A percentile compares a stretch with the other conserved stretches of the same genome.
Conservation (phyloP, 2,888 invertebrate species). For the Epinotia nisella region DNA sequence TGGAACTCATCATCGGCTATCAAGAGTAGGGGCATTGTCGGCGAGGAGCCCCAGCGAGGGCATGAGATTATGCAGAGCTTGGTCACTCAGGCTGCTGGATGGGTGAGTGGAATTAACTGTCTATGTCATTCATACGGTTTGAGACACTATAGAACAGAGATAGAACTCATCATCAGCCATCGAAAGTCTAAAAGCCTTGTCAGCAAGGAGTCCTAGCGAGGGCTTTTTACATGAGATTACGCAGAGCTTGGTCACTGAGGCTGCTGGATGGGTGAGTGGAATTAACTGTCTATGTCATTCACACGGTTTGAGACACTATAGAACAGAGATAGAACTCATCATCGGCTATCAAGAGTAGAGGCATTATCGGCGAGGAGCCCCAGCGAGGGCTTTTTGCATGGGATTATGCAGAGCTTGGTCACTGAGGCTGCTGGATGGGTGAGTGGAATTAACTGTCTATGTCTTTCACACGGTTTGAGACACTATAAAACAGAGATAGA, state of each 20-base stretch:
- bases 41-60: constrained; percentile 61
- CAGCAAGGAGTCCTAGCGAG: constrained; percentile 76
- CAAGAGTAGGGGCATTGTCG: too few species aligned
- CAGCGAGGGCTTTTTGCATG: constrained; percentile 77
- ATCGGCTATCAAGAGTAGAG: too few species aligned
- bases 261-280: constrained; percentile 69
- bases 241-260: constrained; percentile 74
- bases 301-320: not conserved
- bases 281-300: not conserved
- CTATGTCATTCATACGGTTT: too few species aligned
- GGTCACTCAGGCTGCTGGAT: constrained; percentile 67
- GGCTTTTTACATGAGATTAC: constrained; percentile 82
- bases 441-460: constrained; percentile 46
- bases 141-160: too few species aligned
- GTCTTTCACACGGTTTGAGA: too few species aligned
- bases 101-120: constrained; percentile 61
- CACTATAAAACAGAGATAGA: too few species aligned
- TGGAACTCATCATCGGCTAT: too few species aligned
- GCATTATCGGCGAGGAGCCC: too few species aligned
- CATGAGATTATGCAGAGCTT: constrained; percentile 80
- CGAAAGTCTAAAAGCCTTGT: constrained; percentile 81
- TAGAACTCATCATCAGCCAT: constrained; percentile 63
- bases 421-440: constrained; percentile 75
- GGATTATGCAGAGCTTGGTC: constrained; percentile 78
- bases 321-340: too few species aligned